Base-by-base conservation (phyloP, 2,797 vertebrate genomes). In the Enteromius mattozi region DNA sequence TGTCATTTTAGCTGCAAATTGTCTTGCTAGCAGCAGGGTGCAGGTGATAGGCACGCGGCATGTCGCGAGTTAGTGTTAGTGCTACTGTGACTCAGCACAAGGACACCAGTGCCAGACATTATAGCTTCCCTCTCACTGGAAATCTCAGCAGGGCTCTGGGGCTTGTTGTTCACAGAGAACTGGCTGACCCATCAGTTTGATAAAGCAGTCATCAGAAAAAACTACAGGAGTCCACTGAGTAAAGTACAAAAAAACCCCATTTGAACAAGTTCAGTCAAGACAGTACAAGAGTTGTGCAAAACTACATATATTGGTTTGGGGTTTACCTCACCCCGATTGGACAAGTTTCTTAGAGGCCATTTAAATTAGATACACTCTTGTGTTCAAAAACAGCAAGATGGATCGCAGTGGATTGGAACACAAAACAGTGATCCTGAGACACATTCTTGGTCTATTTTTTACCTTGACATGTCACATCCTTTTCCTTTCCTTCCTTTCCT, bases 71-170 rank as follows among this genome's bases (percentile, higher is more conserved):
- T 74, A 47, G 30, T 68, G 17, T 76, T 33, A 56, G 72, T 3
- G n/a, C 40, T 77, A 63, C 75, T 21, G 59, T 90, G 89, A 91
- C 81, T 87, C 86, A 49, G 80, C 88, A 91, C 69, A 91, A 37
- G 0, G 2, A 33, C n/a, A 66, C n/a, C 33, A 84, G 69, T 54
- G 61, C 61, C 47, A 83, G 61, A 78, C 49, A 69, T 42, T 40
- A 47, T 66, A 70, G 45, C 63, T 78, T 83, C 24, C 42, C 16
- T 77, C 42, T 69, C 59, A 56, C 63, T 45, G 27, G 81, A 83
- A 65, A 54, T 40, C 63, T 76, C 71, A 42, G 59, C 45, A 56
- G 45, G 14, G n/a, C 12, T 72, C 78, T 80, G 24, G 68, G 54
- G 5, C 9, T 59, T 81, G 19, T 66, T 49, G 54, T 37, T 54